Evolutionary conservation across 1,140 invertebrate genomes (phyloP).

Genomic region (Anagrus nilaparvatae): DNA sequence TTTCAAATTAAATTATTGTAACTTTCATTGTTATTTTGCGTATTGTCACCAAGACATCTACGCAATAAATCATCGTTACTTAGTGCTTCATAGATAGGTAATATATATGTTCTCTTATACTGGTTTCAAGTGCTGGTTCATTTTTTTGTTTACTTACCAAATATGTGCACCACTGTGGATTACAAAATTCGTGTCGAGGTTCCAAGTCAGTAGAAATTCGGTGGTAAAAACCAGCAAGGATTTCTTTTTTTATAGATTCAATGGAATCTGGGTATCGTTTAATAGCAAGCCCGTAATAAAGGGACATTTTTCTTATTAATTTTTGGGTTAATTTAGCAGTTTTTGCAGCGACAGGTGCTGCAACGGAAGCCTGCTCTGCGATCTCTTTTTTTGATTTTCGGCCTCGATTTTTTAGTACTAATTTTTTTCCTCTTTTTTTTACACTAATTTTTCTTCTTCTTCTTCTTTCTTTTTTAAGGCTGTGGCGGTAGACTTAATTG

Average conservation of each 20-base stretch:
- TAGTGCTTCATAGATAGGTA: constrained; percentile 16
- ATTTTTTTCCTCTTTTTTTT: not conserved
- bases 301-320: constrained; percentile 4
- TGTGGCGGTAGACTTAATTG: too few relatives aligned
- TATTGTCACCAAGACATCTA: constrained; percentile 12
- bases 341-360: not conserved
- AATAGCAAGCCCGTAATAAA: constrained; percentile 5
- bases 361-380: not conserved
- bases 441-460: not conserved
- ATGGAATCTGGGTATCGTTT: constrained; percentile 3
- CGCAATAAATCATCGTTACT: constrained; percentile 10
- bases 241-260: constrained; percentile 6
- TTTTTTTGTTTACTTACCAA: constrained; percentile 4
- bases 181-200: constrained; percentile 8
- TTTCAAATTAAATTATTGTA: constrained; percentile 12
- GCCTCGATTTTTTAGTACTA: not conserved
- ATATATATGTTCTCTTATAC: constrained; percentile 1
- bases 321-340: not conserved
- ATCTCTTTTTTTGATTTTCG: not conserved
- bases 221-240: constrained; percentile 10
- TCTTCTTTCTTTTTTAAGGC: constrained; percentile 3
- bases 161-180: constrained; percentile 6
- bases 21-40: constrained; percentile 12
- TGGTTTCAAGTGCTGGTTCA: constrained; percentile 10
- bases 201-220: constrained; percentile 7